phyloP scores from a whole-genome alignment of 2,888 invertebrate genomes.

The Chloroclystis v-ata region DNA sequence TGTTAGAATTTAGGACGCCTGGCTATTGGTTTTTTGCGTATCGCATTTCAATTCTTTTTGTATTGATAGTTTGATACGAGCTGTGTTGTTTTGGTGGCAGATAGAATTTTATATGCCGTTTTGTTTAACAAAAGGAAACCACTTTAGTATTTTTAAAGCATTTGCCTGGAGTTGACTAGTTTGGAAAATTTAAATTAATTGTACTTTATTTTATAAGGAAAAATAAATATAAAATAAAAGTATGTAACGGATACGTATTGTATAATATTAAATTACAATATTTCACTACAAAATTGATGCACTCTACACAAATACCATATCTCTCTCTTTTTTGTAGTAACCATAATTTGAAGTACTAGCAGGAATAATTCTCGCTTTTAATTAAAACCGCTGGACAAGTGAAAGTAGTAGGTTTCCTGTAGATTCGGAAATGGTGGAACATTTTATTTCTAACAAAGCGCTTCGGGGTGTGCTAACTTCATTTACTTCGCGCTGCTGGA shows the following conservation, averaged over 20 bases:
- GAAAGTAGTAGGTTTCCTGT: slow-evolving; percentile 2
- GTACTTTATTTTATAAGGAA: no score
- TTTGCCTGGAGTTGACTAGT: no score
- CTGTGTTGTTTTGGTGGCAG: neutral
- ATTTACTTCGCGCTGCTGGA: slow-evolving; percentile 3
- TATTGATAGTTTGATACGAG: neutral
- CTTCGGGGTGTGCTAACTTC: slow-evolving; percentile 3
- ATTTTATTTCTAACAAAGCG: slow-evolving; percentile 6
- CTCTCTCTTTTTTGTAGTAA: slow-evolving; percentile 1
- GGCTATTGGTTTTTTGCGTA: neutral
- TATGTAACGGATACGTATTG: no score
- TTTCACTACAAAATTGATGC: no score
- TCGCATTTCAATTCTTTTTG: neutral
- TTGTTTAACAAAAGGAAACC: neutral
- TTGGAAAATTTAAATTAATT: no score
- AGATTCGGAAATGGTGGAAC: slow-evolving; percentile 2
- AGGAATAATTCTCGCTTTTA: slow-evolving; percentile 1
- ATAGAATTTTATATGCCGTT: neutral
- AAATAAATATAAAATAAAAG: no score
- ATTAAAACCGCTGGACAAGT: slow-evolving; percentile 4
- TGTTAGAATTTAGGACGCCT: neutral
- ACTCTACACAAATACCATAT: no score
- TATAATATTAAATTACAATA: no score
- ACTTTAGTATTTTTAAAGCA: no score
- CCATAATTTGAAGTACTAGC: neutral